Evolutionary conservation across 2,113 vertebrate species (phyloP).

Genomic region (Myiagra hebetior): DNA sequence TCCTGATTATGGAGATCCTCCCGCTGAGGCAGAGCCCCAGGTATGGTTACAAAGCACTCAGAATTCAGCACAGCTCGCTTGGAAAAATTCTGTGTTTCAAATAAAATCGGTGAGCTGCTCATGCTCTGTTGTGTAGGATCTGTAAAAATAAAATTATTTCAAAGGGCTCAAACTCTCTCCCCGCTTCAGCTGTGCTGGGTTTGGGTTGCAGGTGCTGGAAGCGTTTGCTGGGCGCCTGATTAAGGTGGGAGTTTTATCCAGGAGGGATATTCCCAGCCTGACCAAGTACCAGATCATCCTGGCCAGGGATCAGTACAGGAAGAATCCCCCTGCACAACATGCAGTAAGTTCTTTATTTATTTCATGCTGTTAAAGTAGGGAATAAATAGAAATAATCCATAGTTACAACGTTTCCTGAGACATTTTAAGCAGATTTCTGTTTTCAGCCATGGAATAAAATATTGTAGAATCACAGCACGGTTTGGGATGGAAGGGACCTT

Average conservation of each 20-base stretch:
- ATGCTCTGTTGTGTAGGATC: background rate
- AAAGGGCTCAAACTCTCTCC: background rate
- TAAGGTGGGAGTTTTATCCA: conserved; percentile 76
- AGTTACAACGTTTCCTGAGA: background rate
- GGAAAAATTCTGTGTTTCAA: background rate
- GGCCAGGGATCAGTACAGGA: conserved; percentile 90
- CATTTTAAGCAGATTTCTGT: background rate
- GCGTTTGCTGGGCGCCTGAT: conserved; percentile 83
- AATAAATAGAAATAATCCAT: background rate
- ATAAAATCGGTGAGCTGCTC: background rate
- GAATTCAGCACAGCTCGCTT: background rate
- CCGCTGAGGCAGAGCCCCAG: background rate
- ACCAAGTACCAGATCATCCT: conserved; percentile 95
- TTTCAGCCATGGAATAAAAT: background rate
- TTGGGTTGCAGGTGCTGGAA: conserved; percentile 82
- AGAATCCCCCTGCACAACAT: conserved; percentile 82
- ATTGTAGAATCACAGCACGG: fast-evolving
- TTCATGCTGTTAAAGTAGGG: background rate
- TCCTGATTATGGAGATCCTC: background rate
- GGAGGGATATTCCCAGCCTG: conserved; percentile 80
- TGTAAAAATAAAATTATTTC: background rate
- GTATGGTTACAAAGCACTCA: too few species aligned
- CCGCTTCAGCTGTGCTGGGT: background rate
- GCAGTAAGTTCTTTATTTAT: conserved; percentile 63
- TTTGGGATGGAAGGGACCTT: background rate